Conservation (phyloP, 2,888 invertebrate genomes). For the Leptinotarsa rubiginosa region DNA sequence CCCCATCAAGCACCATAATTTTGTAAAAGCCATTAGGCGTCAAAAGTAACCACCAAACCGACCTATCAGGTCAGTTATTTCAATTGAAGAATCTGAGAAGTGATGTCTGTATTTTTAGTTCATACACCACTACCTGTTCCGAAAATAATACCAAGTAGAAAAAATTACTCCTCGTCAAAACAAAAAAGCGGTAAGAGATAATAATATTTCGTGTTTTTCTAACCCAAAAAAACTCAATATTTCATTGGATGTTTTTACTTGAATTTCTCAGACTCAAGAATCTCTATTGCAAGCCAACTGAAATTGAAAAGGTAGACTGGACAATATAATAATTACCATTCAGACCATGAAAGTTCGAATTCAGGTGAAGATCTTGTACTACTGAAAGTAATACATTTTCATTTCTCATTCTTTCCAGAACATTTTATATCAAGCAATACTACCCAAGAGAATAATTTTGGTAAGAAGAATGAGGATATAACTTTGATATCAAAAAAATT, state of each 20-base stretch:
- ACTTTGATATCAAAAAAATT: conserved; percentile 21
- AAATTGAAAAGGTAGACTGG: conserved; percentile 15
- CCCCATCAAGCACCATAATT: too few species aligned
- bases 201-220: conserved; percentile 11
- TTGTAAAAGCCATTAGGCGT: too few species aligned
- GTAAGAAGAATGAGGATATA: conserved; percentile 13
- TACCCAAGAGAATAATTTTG: conserved; percentile 2
- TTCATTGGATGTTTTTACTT: conserved; percentile 1
- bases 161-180: background rate
- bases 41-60: too few species aligned
- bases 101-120: conserved; percentile 18
- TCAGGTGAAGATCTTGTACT: conserved; percentile 13
- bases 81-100: conserved; percentile 8
- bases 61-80: background rate
- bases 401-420: conserved; percentile 12
- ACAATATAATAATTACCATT: background rate
- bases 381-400: conserved; percentile 19
- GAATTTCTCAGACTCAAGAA: conserved; percentile 10
- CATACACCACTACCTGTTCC: background rate
- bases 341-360: conserved; percentile 21
- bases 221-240: background rate
- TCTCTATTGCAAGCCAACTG: background rate
- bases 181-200: conserved; percentile 3
- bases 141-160: background rate
- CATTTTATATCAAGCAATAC: background rate